phyloP scores from a whole-genome alignment of 1,140 invertebrate species.

The Paracyclopina nana region DNA sequence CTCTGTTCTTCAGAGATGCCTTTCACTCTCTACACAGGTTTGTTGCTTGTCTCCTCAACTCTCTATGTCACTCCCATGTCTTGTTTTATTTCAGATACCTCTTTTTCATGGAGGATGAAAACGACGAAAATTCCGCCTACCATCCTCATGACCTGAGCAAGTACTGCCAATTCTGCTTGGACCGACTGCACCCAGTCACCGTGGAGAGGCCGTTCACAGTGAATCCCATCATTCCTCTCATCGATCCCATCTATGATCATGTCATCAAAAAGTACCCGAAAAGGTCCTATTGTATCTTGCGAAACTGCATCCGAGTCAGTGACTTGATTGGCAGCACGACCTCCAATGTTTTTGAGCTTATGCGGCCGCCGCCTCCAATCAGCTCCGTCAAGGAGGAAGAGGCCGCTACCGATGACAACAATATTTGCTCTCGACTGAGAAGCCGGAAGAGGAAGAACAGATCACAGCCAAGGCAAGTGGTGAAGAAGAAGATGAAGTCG shows the following conservation, averaged over 20 bases:
- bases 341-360: slow-evolving; percentile 12
- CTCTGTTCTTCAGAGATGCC: slow-evolving; percentile 15
- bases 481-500: too few relatives aligned
- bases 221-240: slow-evolving; percentile 16
- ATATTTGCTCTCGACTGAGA: too few relatives aligned
- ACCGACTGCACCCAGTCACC: slow-evolving; percentile 5
- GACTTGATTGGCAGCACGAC: not conserved
- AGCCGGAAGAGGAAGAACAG: too few relatives aligned
- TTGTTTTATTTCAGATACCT: too few relatives aligned
- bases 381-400: not conserved
- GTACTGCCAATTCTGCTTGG: slow-evolving; percentile 16
- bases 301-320: slow-evolving; percentile 15
- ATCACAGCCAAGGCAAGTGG: too few relatives aligned
- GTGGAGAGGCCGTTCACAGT: slow-evolving; percentile 14
- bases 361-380: not conserved
- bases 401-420: not conserved
- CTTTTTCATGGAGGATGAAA: slow-evolving; percentile 11
- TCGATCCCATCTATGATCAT: slow-evolving; percentile 15
- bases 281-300: slow-evolving; percentile 14
- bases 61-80: not conserved
- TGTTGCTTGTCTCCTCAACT: too few relatives aligned
- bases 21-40: slow-evolving; percentile 12
- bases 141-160: slow-evolving; percentile 12
- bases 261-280: slow-evolving; percentile 14
- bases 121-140: slow-evolving; percentile 12